phyloP scores from a whole-genome alignment of 2,888 invertebrate species.

The Lycophotia porphyrea region DNA sequence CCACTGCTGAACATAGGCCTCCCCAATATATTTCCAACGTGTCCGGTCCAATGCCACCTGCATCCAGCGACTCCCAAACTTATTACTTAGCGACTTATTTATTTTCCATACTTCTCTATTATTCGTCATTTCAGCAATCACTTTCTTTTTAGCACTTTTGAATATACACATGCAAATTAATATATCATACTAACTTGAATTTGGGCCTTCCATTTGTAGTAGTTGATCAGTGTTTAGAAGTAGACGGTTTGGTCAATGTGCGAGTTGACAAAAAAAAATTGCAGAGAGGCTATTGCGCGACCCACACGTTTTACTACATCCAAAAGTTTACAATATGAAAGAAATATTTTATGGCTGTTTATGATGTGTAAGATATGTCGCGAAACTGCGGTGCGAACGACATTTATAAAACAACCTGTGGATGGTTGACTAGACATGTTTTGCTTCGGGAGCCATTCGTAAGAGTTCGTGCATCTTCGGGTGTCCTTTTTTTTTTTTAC shows the following conservation, averaged over 20 bases:
- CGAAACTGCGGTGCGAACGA: conserved; percentile 39
- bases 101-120: no score
- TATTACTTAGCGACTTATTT: no score
- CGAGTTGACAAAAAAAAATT: background rate
- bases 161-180: background rate
- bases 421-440: background rate
- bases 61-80: no score
- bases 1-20: no score
- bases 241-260: background rate
- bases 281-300: background rate
- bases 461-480: background rate
- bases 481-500: no score
- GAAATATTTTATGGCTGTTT: conserved; percentile 62
- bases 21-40: no score
- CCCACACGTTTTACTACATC: background rate
- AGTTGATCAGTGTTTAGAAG: no score
- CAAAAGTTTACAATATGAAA: conserved; percentile 8
- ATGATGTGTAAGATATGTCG: conserved; percentile 67
- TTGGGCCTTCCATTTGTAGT: no score
- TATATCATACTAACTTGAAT: no score
- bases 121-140: no score
- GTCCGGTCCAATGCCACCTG: no score
- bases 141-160: no score
- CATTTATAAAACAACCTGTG: conserved; percentile 47
- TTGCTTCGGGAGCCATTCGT: conserved; percentile 12